These are phyloP conservation scores for Pseudorhombus dupliciocellatus DNA, from an alignment of 2,113 vertebrate genomes.

Conservation along the genomic window DNA sequence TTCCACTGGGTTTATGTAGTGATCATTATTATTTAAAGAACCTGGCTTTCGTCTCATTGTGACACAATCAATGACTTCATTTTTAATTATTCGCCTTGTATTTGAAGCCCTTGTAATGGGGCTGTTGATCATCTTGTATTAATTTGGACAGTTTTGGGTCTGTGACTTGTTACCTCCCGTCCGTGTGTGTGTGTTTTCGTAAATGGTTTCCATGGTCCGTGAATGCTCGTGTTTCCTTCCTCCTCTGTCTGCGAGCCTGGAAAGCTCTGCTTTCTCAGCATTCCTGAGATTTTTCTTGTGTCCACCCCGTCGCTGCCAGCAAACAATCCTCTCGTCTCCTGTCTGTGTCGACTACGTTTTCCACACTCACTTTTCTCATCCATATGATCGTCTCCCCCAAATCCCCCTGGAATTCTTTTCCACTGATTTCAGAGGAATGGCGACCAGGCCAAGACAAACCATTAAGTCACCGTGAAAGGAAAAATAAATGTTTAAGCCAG, in stretches of 20 bases:
- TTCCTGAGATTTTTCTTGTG: conserved; percentile 79
- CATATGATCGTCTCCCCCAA: conserved; percentile 34
- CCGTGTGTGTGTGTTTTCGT: not conserved
- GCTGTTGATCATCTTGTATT: conserved; percentile 19
- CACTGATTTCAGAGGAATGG: conserved; percentile 54
- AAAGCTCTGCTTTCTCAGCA: conserved; percentile 71
- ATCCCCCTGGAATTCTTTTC: conserved; percentile 58
- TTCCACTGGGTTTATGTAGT: not conserved
- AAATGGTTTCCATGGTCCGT: conserved; percentile 39
- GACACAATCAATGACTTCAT: conserved; percentile 5
- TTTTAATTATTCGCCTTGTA: not conserved
- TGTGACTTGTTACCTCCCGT: not conserved
- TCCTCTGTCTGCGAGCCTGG: conserved; percentile 44
- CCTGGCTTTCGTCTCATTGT: not conserved
- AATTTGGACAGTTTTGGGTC: conserved; percentile 22
- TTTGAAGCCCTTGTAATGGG: not conserved
- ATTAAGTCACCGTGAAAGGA: conserved; percentile 34
- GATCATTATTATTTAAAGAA: not conserved
- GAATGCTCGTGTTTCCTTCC: conserved; percentile 52
- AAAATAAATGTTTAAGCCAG: conserved; percentile 18
- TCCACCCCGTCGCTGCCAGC: conserved; percentile 68
- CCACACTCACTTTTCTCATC: conserved; percentile 38
- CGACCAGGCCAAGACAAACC: conserved; percentile 35
- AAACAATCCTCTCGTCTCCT: conserved; percentile 68
- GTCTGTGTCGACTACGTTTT: conserved; percentile 47